Percentiles rank a stretch among this genome's conserved stretches.
These are phyloP conservation scores for Caenorhabditis tropicalis DNA, from an alignment of 1,140 invertebrate genomes.

Conservation along the genomic window DNA sequence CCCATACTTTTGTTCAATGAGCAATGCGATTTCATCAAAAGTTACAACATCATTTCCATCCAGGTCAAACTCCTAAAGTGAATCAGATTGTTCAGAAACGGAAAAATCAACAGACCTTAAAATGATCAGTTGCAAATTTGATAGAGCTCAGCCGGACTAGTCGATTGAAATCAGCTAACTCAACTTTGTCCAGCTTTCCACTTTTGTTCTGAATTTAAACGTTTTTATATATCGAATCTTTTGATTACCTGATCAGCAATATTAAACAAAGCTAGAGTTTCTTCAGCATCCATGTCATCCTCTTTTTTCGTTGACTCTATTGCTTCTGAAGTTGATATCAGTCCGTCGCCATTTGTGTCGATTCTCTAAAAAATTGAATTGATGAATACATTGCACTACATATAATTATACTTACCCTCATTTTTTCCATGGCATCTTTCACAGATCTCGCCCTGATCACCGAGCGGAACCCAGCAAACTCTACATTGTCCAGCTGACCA, in stretches of 20 bases:
- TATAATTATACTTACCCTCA: constrained; percentile 49
- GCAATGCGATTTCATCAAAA: constrained; percentile 64
- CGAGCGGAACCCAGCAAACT: constrained; percentile 70
- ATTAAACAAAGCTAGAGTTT: constrained; percentile 66
- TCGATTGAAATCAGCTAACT: constrained; percentile 69
- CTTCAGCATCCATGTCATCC: constrained; percentile 67
- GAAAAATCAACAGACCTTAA: constrained; percentile 56
- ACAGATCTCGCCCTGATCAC: constrained; percentile 70
- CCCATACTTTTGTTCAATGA: constrained; percentile 68
- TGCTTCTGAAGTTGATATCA: constrained; percentile 63
- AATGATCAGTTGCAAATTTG: constrained; percentile 71
- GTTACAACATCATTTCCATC: constrained; percentile 67
- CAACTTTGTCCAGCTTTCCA: constrained; percentile 61
- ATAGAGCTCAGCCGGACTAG: constrained; percentile 68
- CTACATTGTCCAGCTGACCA: constrained; percentile 69
- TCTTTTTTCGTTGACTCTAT: constrained; percentile 63
- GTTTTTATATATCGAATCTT: background rate
- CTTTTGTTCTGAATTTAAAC: constrained; percentile 48
- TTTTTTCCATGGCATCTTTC: constrained; percentile 62
- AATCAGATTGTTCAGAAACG: background rate
- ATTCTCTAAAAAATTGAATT: constrained; percentile 43
- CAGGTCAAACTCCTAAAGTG: constrained; percentile 65
- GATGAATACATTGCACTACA: background rate
- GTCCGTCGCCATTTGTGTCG: constrained; percentile 66
- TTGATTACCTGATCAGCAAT: constrained; percentile 68